These are phyloP conservation scores for Peromyscus attwateri DNA, from an alignment of 2,797 vertebrate genomes.

Conservation along the genomic window DNA sequence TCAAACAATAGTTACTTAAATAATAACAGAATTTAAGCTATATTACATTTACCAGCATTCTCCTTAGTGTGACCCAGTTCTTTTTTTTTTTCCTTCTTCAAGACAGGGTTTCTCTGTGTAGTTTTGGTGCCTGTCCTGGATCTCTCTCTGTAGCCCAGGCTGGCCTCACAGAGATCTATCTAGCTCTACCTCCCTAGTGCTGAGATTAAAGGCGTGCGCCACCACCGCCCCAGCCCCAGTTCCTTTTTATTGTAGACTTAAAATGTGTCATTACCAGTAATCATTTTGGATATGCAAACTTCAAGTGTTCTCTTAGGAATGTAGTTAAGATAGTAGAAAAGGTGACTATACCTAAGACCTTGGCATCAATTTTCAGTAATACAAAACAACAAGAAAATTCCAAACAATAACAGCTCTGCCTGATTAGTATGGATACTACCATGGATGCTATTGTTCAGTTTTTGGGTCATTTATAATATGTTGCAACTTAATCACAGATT, in stretches of 20 bases:
- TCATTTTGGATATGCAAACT: neutral
- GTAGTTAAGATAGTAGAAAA: neutral
- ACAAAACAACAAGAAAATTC: neutral
- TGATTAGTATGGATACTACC: neutral
- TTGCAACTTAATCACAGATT: slow-evolving; percentile 7
- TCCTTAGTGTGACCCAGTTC: neutral
- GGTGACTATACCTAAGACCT: neutral
- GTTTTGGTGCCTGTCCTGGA: too few relatives aligned
- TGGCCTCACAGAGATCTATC: too few relatives aligned
- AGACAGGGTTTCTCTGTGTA: too few relatives aligned
- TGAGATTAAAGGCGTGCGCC: too few relatives aligned
- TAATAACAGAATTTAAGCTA: neutral
- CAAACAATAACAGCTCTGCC: neutral
- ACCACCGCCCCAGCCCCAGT: too few relatives aligned
- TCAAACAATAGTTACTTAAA: neutral
- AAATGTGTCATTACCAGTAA: neutral
- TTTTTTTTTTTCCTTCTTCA: neutral
- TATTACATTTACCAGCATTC: neutral
- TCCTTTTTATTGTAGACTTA: neutral
- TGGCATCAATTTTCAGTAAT: neutral
- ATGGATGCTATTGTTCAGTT: neutral
- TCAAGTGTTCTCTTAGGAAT: neutral
- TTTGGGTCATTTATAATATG: slow-evolving; percentile 8
- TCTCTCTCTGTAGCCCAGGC: too few relatives aligned
- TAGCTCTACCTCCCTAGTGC: too few relatives aligned